Percentiles rank a stretch among this genome's conserved stretches.
Conservation (phyloP, 1,140 invertebrate genomes). For the Homalodisca vitripennis region DNA sequence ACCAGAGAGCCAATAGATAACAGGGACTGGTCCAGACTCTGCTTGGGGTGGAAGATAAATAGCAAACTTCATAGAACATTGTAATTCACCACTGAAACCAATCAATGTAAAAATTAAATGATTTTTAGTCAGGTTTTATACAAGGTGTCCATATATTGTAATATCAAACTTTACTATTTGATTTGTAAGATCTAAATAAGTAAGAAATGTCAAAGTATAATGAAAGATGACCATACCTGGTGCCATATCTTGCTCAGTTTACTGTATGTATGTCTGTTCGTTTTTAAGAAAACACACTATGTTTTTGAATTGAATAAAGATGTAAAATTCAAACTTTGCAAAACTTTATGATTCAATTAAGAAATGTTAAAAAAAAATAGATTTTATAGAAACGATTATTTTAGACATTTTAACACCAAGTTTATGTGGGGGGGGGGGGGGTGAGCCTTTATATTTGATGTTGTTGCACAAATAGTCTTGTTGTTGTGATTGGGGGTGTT, state of each 20-base stretch:
- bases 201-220: background rate
- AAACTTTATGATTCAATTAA: too few relatives aligned
- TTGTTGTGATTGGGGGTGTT: too few relatives aligned
- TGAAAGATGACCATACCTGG: background rate
- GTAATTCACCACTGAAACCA: conserved; percentile 64
- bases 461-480: too few relatives aligned
- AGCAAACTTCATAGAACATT: conserved; percentile 93
- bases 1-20: conserved; percentile 93
- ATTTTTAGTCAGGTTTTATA: background rate
- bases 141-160: background rate
- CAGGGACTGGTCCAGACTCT: conserved; percentile 63
- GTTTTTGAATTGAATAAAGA: too few relatives aligned
- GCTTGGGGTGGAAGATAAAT: conserved; percentile 82
- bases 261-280: background rate
- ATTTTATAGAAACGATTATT: too few relatives aligned
- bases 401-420: too few relatives aligned
- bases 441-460: too few relatives aligned
- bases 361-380: too few relatives aligned
- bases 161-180: background rate
- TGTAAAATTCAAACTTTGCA: too few relatives aligned
- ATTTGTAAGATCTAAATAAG: background rate
- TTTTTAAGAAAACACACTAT: background rate
- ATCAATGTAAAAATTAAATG: conserved; percentile 20
- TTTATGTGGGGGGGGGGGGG: too few relatives aligned
- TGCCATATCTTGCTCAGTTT: background rate